Base-by-base conservation (phyloP, 2,888 invertebrate species). In the Caprella mutica region DNA sequence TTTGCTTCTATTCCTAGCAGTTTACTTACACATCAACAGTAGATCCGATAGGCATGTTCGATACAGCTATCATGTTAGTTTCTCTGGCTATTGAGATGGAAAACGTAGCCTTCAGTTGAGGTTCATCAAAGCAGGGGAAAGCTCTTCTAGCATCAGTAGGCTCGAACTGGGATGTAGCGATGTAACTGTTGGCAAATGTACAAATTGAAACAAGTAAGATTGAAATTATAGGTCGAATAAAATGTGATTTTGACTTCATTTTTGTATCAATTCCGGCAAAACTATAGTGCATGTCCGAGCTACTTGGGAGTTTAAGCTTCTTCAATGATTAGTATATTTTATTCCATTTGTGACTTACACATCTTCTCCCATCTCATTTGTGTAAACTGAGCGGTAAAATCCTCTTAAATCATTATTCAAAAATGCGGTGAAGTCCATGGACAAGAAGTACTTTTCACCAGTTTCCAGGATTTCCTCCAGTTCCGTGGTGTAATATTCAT, bases 121-220 rank as follows among this genome's bases (percentile, higher is more conserved):
- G 88, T 71, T 88, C 88, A 71, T 88, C 88, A 75, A 86, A 88
- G 72, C 88, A 88, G 0, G 88, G 88, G 72, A 89, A 87, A 3
- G 86, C 86, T 59, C 82, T 53, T 1, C 48, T 21, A 21, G 48
- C 48, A 21, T 48, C 48, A 26, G 69, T 69, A 0, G 70, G 66
- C 55, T 71, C 69, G 53, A 70, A 69, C 44, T 70, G 75, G 5
- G 75, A 75, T 5, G 72, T 71, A 1, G 74, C 75, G 33, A 75
- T 53, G 56, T 66, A 70, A 51, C 69, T 70, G 55, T 3, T n/a
- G 26, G 61, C 2, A n/a, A n/a, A n/a, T n/a, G n/a, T n/a, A n/a
- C n/a, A n/a, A n/a, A n/a, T n/a, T n/a, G n/a, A n/a, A n/a, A n/a
- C n/a, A n/a, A n/a, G n/a, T n/a, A n/a, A n/a, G n/a, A n/a, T n/a